Evolutionary conservation across 2,797 vertebrate genomes (phyloP).

Genomic region (Sardinella longiceps): DNA sequence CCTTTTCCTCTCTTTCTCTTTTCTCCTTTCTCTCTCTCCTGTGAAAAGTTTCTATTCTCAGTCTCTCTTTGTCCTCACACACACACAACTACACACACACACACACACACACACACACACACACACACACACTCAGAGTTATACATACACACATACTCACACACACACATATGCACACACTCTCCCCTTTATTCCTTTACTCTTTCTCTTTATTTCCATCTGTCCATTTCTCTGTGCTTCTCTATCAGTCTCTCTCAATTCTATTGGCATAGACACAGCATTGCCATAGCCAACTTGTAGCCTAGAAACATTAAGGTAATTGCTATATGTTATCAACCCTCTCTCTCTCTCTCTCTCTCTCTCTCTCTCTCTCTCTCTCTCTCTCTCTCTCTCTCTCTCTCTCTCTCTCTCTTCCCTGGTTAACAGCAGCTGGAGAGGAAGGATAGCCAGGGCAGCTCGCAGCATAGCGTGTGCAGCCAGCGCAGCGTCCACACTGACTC

Average conservation of each 20-base stretch:
- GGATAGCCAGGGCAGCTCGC: conserved; percentile 95
- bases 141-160: too few species aligned
- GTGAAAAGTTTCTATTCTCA: not conserved
- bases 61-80: not conserved
- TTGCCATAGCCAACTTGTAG: too few species aligned
- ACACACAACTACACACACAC: too few species aligned
- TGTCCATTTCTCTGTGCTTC: not conserved
- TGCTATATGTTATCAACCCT: not conserved
- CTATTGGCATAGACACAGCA: too few species aligned
- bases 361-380: too few species aligned
- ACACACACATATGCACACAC: too few species aligned
- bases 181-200: not conserved
- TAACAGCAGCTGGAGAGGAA: conserved; percentile 96
- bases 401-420: too few species aligned
- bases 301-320: too few species aligned
- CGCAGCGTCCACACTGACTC: conserved; percentile 90
- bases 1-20: not conserved
- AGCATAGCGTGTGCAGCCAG: conserved; percentile 93
- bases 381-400: too few species aligned
- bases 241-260: not conserved
- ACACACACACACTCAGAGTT: too few species aligned
- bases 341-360: not conserved
- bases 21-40: conserved; percentile 20
- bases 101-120: too few species aligned
- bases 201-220: not conserved